Evolutionary conservation across 2,797 vertebrate genomes (phyloP), one percentile per base, ranked within the genome.

Genomic region (Scolopax rusticola): DNA sequence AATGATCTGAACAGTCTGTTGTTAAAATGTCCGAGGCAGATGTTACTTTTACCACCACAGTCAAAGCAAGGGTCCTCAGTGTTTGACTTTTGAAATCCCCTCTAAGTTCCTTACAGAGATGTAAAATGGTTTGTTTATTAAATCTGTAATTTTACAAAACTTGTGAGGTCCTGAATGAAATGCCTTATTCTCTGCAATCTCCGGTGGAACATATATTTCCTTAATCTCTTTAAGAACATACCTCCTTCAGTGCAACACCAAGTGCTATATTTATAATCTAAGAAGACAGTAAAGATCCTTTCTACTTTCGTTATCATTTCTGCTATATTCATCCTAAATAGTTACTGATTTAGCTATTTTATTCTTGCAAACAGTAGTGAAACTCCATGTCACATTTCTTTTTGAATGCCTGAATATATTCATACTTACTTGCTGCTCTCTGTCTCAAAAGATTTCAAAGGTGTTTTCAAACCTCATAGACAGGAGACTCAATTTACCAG

Each of bases 21-120:
- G 90, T 95, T 97, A 96, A 95, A 97, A 96, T 30, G 60, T 93
- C 86, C 89, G 71, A 90, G 94, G 96, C 96, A 97, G 96, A 98
- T 98, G 97, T 98, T 98, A 95, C 98, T 97, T 98, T 97, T 98
- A 98, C 97, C 92, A 96, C 95, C 82, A 91, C 95, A 97, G 97
- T 95, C 93, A 97, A 96, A 96, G 95, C 95, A 90, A 94, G 95
- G 96, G 96, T 97, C 97, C 96, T 93, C 95, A 95, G 84, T 98
- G 98, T 98, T 98, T 98, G 97, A 98, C 97, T 98, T 97, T 96
- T 2, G 1, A 97, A 98, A 98, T 98, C 97, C 97, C 78, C 88
- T 97, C 88, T 97, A 97, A 97, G 98, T 97, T 98, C 67, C 92
- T 98, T 87, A 93, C 97, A 95, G 95, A 97, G 97, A 97, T 70